Evolutionary conservation across 2,888 invertebrate species (phyloP).

Genomic region (Oligia latruncula): DNA sequence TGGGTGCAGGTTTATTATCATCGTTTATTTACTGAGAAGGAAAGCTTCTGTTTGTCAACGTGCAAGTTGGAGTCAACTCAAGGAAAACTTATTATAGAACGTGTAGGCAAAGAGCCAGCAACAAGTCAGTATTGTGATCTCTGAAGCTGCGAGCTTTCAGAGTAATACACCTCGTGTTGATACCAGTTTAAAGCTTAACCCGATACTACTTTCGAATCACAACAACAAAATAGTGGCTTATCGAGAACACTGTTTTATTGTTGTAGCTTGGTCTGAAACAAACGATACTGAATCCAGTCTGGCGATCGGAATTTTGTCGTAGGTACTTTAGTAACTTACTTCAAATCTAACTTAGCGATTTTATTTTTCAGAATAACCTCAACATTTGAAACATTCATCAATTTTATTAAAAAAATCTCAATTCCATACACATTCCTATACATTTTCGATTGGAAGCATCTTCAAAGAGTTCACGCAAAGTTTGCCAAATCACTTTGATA

Average conservation of each 20-base stretch:
- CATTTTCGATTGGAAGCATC: slow-evolving; percentile 73
- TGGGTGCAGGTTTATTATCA: slow-evolving; percentile 2
- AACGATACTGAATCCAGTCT: slow-evolving; percentile 22
- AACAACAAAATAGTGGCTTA: slow-evolving; percentile 36
- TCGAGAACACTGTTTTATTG: slow-evolving; percentile 32
- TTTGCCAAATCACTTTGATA: slow-evolving; percentile 88
- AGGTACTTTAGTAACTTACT: slow-evolving; percentile 14
- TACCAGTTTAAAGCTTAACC: slow-evolving; percentile 53
- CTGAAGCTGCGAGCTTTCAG: slow-evolving; percentile 39
- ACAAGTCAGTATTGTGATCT: slow-evolving; percentile 58
- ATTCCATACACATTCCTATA: slow-evolving; percentile 64
- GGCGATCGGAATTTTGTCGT: slow-evolving; percentile 14
- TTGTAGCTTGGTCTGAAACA: slow-evolving; percentile 14
- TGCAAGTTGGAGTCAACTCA: slow-evolving; percentile 25
- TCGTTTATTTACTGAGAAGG: slow-evolving; percentile 25
- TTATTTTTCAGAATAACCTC: slow-evolving; percentile 7
- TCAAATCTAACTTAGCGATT: not conserved
- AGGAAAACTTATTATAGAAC: slow-evolving; percentile 37
- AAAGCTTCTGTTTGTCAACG: slow-evolving; percentile 27
- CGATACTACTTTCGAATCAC: slow-evolving; percentile 43
- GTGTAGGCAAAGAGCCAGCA: slow-evolving; percentile 58
- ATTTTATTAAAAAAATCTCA: slow-evolving; percentile 50
- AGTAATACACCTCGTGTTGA: slow-evolving; percentile 44
- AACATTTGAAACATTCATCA: not conserved
- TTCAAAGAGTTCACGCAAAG: slow-evolving; percentile 80